These are phyloP conservation scores for Eretmocerus hayati DNA, from an alignment of 2,888 invertebrate genomes.

Conservation along the genomic window DNA sequence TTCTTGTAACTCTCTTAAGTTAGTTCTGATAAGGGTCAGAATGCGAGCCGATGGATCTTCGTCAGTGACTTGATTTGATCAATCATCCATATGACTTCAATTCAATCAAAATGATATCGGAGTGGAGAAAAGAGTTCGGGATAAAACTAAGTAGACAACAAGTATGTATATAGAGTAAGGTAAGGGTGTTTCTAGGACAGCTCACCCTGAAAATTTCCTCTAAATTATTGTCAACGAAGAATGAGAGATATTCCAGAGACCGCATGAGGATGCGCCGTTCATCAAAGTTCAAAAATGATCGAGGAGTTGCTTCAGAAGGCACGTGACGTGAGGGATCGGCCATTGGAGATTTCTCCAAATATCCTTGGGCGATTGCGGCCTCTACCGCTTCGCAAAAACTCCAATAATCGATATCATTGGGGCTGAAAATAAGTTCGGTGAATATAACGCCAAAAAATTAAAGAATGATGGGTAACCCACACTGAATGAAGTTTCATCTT, in stretches of 20 bases:
- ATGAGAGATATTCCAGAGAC: slow-evolving; percentile 63
- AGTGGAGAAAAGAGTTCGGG: too few species aligned
- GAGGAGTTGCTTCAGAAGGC: slow-evolving; percentile 58
- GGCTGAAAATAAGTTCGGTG: neutral
- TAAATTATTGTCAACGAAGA: slow-evolving; percentile 61
- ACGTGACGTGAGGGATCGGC: slow-evolving; percentile 64
- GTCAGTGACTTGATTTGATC: too few species aligned
- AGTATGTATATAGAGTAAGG: too few species aligned
- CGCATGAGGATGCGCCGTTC: slow-evolving; percentile 59
- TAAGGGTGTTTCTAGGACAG: too few species aligned
- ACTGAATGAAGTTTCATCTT: too few species aligned
- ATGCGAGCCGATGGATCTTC: too few species aligned
- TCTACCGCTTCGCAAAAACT: slow-evolving; percentile 64
- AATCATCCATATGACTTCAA: too few species aligned
- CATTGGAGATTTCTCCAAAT: slow-evolving; percentile 62
- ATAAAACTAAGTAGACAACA: too few species aligned
- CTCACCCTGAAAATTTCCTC: slow-evolving; percentile 60
- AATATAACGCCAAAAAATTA: neutral
- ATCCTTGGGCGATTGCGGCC: slow-evolving; percentile 61
- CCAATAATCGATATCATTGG: slow-evolving; percentile 50
- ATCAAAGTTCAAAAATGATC: slow-evolving; percentile 66
- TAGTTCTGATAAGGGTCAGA: too few species aligned
- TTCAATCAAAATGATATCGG: too few species aligned
- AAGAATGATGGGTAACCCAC: too few species aligned
- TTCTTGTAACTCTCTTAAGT: too few species aligned